These are phyloP conservation scores for Arizona elegans DNA, from an alignment of 2,113 vertebrate genomes.

Conservation along the genomic window DNA sequence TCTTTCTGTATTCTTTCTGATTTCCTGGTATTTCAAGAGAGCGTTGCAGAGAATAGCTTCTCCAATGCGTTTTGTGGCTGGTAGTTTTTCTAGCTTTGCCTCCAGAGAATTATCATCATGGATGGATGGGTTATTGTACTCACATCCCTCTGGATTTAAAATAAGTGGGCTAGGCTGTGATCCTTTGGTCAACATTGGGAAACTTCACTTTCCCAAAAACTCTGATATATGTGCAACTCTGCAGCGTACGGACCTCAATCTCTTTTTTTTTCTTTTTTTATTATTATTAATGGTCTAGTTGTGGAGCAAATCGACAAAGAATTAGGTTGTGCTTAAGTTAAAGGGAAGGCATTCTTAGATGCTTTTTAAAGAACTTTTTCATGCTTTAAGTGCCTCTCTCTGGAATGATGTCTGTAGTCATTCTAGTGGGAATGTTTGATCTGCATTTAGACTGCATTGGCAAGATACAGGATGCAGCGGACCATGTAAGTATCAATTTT, in stretches of 20 bases:
- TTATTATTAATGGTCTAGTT: neutral
- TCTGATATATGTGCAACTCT: neutral
- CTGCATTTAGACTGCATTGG: slow-evolving; percentile 47
- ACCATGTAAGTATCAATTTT: slow-evolving; percentile 59
- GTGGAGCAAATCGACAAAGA: neutral
- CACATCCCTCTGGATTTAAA: neutral
- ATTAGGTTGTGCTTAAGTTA: neutral
- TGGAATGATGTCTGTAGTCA: slow-evolving; percentile 3
- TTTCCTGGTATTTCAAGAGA: neutral
- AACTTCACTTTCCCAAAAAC: neutral
- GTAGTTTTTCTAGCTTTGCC: neutral
- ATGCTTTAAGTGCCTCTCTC: slow-evolving; percentile 5
- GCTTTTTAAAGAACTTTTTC: neutral
- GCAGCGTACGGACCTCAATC: neutral
- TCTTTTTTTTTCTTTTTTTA: neutral
- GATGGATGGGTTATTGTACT: neutral
- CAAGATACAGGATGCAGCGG: slow-evolving; percentile 37
- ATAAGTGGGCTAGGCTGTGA: neutral
- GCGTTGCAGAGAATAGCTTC: neutral
- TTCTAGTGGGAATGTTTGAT: slow-evolving; percentile 37
- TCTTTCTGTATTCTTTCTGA: neutral
- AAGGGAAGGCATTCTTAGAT: neutral
- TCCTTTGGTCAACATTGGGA: neutral
- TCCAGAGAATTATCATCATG: neutral
- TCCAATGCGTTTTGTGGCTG: neutral